Evolutionary conservation across 2,113 vertebrate genomes (phyloP).

Genomic region (Psilopogon haemacephalus): DNA sequence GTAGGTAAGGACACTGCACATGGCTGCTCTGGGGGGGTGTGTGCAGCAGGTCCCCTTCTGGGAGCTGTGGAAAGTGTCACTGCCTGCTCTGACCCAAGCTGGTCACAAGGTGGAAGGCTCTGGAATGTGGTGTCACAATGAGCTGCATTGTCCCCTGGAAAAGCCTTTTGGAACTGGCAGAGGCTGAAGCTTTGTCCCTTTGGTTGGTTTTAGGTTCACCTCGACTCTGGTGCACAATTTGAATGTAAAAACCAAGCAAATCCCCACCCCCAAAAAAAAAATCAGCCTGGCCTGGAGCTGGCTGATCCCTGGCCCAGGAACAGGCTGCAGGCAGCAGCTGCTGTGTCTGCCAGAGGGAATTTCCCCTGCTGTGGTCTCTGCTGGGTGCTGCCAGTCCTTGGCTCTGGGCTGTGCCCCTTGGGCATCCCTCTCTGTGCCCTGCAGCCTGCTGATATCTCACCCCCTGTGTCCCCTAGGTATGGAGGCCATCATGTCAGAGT

Average conservation of each 20-base stretch:
- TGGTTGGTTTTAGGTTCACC: background rate
- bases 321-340: background rate
- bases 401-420: background rate
- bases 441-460: rapidly evolving
- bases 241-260: background rate
- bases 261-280: rapidly evolving
- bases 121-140: background rate
- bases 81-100: background rate
- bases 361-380: background rate
- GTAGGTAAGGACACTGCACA: conserved; percentile 81
- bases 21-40: background rate
- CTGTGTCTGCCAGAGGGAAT: background rate
- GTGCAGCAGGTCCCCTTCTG: background rate
- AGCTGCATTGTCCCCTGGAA: background rate
- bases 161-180: background rate
- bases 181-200: background rate
- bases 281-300: rapidly evolving
- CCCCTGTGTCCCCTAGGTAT: conserved; percentile 78
- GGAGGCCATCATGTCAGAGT: conserved; percentile 99
- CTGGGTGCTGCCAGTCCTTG: background rate
- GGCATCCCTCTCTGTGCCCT: background rate
- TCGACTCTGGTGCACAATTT: background rate
- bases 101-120: background rate
- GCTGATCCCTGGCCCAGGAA: background rate
- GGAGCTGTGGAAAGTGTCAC: background rate